These are phyloP conservation scores for Drosophila yooni DNA, from an alignment of 2,888 invertebrate species.

Conservation along the genomic window DNA sequence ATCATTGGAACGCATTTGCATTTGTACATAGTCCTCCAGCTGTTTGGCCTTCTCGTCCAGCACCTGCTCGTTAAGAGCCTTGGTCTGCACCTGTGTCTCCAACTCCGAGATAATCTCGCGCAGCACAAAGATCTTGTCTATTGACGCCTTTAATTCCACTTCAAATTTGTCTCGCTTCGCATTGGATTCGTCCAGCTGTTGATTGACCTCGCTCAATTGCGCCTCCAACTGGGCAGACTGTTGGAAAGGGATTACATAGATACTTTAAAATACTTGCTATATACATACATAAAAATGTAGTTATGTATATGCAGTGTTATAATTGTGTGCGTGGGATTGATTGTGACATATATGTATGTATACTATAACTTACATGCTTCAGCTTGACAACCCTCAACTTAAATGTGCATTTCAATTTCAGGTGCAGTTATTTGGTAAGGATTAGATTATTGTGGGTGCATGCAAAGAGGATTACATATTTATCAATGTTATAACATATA, in stretches of 20 bases:
- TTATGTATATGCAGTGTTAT: conserved; percentile 5
- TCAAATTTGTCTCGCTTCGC: conserved; percentile 88
- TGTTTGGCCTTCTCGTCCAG: conserved; percentile 86
- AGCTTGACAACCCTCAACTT: conserved; percentile 55
- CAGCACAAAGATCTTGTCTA: conserved; percentile 90
- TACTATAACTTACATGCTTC: conserved; percentile 64
- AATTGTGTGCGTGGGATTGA: conserved; percentile 3
- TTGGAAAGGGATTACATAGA: neutral
- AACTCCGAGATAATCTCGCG: conserved; percentile 92
- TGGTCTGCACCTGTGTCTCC: conserved; percentile 90
- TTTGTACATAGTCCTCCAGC: conserved; percentile 80
- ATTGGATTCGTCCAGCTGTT: conserved; percentile 87
- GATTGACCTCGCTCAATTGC: conserved; percentile 90
- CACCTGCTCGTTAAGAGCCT: conserved; percentile 88
- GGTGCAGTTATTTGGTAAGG: conserved; percentile 43
- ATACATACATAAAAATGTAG: neutral
- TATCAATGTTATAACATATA: conserved; percentile 9
- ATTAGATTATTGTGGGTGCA: conserved; percentile 48
- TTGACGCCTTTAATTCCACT: conserved; percentile 90
- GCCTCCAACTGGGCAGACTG: conserved; percentile 92
- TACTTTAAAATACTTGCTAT: neutral
- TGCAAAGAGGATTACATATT: conserved; percentile 52
- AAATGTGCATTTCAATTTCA: conserved; percentile 51
- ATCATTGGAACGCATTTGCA: conserved; percentile 83
- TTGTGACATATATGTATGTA: conserved; percentile 6